A percentile compares a stretch with the other conserved stretches of the same genome.
Conservation (phyloP, 2,888 invertebrate genomes). For the Orthosia gracilis region DNA sequence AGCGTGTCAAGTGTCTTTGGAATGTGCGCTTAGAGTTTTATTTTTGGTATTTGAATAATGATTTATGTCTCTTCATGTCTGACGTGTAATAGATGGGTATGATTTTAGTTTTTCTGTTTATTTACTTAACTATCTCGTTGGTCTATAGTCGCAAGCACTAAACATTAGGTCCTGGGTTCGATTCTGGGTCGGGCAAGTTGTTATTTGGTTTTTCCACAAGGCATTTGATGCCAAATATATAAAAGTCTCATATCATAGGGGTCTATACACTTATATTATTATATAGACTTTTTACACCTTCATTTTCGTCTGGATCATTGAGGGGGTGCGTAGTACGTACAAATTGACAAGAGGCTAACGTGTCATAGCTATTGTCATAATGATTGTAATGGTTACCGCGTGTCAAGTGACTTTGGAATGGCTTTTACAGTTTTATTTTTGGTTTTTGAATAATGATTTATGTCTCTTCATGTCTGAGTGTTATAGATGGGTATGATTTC, state of each 20-base stretch:
- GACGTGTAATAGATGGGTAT: background rate
- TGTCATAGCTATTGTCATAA: slow-evolving; percentile 47
- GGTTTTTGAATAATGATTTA: background rate
- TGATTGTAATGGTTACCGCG: slow-evolving; percentile 46
- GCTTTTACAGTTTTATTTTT: slow-evolving; percentile 5
- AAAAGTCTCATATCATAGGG: too few relatives aligned
- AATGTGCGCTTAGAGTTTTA: slow-evolving; percentile 2
- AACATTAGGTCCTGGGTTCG: too few relatives aligned
- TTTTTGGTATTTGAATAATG: slow-evolving; percentile 10
- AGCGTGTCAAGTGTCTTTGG: slow-evolving; percentile 48
- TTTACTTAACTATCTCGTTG: background rate
- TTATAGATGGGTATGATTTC: background rate
- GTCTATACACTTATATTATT: too few relatives aligned
- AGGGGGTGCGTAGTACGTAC: too few relatives aligned
- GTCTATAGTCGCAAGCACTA: background rate
- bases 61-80: background rate
- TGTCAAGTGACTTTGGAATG: slow-evolving; percentile 46
- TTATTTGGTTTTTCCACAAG: too few relatives aligned
- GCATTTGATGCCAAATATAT: too few relatives aligned
- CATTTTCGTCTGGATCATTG: too few relatives aligned
- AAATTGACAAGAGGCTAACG: slow-evolving; percentile 57
- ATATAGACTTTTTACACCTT: too few relatives aligned
- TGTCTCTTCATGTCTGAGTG: background rate
- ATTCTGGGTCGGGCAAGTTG: too few relatives aligned
- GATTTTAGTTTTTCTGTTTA: too few relatives aligned